Base-by-base conservation (phyloP, 2,113 vertebrate species). In the Ctenodactylus gundi region DNA sequence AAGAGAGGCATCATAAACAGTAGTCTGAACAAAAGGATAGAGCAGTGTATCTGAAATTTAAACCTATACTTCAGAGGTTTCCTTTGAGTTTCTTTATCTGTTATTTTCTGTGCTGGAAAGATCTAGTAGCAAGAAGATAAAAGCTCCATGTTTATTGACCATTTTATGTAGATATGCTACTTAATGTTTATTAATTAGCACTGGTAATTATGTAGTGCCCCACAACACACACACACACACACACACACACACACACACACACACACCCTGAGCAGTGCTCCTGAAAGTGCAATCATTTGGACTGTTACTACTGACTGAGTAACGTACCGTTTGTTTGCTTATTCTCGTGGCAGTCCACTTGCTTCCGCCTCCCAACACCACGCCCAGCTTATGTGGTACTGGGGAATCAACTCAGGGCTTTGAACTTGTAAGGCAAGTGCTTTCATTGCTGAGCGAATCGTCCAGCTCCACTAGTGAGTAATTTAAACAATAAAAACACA, bases 401-500 rank as follows among this genome's bases (percentile, higher is more conserved):
- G n/a, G n/a, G n/a, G n/a, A n/a, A n/a, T n/a, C n/a, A n/a, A n/a
- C n/a, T n/a, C n/a, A n/a, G n/a, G n/a, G n/a, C n/a, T n/a, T n/a
- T n/a, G n/a, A n/a, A n/a, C n/a, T n/a, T n/a, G n/a, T n/a, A n/a
- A n/a, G n/a, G n/a, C n/a, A n/a, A n/a, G n/a, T n/a, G n/a, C n/a
- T n/a, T n/a, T n/a, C n/a, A n/a, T n/a, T n/a, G n/a, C n/a, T n/a
- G n/a, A n/a, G n/a, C n/a, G n/a, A n/a, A n/a, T n/a, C n/a, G n/a
- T n/a, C n/a, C n/a, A n/a, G n/a, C n/a, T n/a, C n/a, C n/a, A 53
- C 51, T 53, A 17, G 1, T 84, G 27, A 81, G 41, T 93, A 85
- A 88, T 25, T 65, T 46, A 93, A 88, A 57, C 53, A 64, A 90
- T 85, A 81, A 85, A 89, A 81, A 53, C 36, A 49, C 41, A 49